Evolutionary conservation across 2,797 vertebrate genomes (phyloP).

Genomic region (Propithecus deckenii): DNA sequence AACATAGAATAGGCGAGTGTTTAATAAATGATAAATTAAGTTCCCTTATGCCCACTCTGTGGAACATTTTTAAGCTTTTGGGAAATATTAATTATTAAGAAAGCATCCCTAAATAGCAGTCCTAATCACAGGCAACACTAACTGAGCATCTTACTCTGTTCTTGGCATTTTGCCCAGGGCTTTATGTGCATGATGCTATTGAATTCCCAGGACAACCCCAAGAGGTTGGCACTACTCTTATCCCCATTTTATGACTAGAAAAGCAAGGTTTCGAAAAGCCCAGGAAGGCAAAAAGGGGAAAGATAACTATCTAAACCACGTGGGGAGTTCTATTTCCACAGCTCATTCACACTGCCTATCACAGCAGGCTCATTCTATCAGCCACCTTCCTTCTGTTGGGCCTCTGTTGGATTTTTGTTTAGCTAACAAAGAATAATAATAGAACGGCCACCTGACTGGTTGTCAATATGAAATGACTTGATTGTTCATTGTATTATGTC

Average conservation of each 20-base stretch:
- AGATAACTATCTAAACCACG: neutral
- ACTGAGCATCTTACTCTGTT: neutral
- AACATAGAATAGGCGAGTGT: neutral
- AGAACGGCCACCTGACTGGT: neutral
- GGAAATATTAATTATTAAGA: neutral
- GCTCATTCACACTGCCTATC: accelerated
- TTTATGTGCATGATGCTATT: accelerated
- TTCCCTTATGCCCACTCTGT: neutral
- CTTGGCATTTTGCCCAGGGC: neutral
- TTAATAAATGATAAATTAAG: neutral
- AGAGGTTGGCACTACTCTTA: neutral
- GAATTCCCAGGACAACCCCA: neutral
- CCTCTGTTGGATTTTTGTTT: neutral
- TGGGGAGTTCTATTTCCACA: neutral
- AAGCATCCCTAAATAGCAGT: neutral
- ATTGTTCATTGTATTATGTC: neutral
- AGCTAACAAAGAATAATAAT: neutral
- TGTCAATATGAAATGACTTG: neutral
- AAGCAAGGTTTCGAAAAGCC: neutral
- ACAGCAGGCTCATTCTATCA: neutral
- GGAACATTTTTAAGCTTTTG: neutral
- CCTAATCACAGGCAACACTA: neutral
- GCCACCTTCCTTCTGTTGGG: neutral
- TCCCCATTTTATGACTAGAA: neutral
- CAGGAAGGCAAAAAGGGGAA: neutral